Evolutionary conservation across 2,113 vertebrate genomes (phyloP), one percentile per base, ranked within the genome.

Genomic region (rat (Rattus norvegicus)): DNA sequence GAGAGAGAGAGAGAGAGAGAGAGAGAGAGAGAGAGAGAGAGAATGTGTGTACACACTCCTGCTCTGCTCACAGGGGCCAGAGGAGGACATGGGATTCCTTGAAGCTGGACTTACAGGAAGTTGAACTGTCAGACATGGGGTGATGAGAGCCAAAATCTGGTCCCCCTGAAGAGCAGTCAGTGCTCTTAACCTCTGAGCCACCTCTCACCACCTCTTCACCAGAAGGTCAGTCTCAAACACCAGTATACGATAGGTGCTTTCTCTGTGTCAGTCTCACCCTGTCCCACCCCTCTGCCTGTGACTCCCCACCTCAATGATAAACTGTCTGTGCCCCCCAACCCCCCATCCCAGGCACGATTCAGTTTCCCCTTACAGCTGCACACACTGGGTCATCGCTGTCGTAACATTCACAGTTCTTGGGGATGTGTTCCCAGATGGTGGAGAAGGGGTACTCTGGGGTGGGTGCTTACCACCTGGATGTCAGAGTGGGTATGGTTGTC

Each of bases 391-490:
- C 3, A 6, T 69, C 69, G 49, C 24, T 36, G 63, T 47, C 19
- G 7, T 5, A 67, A 76, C 75, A 52, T 7, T 2, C 3, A 61
- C 52, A n/a, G 52, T 7, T 49, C 83, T 7, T 1, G 7, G 8
- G 20, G 28, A 17, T 24, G 24, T 69, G 92, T 61, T 63, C 61
- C 36, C 6, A 1, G 72, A 0, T 2, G n/a, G 52, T 2, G 52
- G 69, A 6, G 19, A 39, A 52, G 85, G 49, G 30, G 1, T 2
- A 52, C 72, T 28, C 11, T n/a, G 17, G 49, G 54, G 22, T 0
- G 0, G 12, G 19, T 13, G 79, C 99, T 98, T 88, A 99, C 99
- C 99, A 99, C 99, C 85, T 99, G 98, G 97, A 99, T 96, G 93
- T 99, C 98, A 33, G 98, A 98, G 56, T 91, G 98, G 88, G 96